Percentiles rank a stretch among this genome's conserved stretches.
Evolutionary conservation across 2,113 vertebrate species (phyloP).

Genomic region (Oreochromis spilurus): DNA sequence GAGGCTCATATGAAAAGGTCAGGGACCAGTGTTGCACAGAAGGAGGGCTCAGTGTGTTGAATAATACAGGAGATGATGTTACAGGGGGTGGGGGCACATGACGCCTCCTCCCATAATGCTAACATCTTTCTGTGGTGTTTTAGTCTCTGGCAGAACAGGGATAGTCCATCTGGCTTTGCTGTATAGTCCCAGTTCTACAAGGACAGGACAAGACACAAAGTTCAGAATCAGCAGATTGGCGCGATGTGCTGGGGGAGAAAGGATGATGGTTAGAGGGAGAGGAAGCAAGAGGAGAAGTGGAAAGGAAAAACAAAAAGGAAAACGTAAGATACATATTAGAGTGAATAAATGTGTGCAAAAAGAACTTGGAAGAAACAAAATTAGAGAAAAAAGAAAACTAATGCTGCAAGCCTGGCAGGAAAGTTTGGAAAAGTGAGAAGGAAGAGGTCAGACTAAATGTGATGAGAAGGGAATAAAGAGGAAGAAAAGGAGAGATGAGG

Average conservation of each 20-base stretch:
- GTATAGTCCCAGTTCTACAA: constrained; percentile 5
- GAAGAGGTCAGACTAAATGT: background rate
- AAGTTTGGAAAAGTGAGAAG: background rate
- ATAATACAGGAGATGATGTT: constrained; percentile 54
- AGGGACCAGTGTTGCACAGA: constrained; percentile 27
- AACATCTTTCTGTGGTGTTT: constrained; percentile 34
- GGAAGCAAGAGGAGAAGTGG: background rate
- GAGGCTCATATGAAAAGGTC: constrained; percentile 48
- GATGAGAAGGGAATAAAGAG: background rate
- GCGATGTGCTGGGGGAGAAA: background rate
- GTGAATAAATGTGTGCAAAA: background rate
- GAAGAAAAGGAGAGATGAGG: background rate
- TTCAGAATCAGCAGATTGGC: background rate
- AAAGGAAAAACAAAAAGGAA: background rate
- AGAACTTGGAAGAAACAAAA: background rate
- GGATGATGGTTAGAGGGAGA: background rate
- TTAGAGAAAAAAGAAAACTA: background rate
- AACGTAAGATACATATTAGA: background rate
- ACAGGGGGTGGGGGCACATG: background rate
- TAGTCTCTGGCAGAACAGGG: constrained; percentile 30
- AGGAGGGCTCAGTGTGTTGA: constrained; percentile 29
- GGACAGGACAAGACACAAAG: constrained; percentile 30
- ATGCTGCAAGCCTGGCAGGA: background rate
- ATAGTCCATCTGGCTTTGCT: constrained; percentile 44
- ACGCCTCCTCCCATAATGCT: constrained; percentile 22